Base-by-base conservation (phyloP, 2,113 vertebrate genomes). In the Mastomys coucha region DNA sequence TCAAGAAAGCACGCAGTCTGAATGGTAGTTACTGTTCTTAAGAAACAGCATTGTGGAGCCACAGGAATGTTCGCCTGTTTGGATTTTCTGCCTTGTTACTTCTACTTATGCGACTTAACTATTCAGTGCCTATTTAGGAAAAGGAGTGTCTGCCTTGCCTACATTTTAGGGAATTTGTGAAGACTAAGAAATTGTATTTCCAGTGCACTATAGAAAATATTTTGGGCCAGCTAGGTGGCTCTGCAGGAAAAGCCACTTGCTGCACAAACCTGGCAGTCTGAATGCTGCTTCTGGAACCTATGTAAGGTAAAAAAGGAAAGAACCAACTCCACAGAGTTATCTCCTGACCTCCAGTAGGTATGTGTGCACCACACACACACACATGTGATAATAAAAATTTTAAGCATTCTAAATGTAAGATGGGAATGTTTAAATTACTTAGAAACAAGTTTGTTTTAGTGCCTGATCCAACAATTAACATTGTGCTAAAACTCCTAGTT, bases 351-450 rank as follows among this genome's bases (percentile, higher is more conserved):
- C 82, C 9, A 33, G 26, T 45, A 42, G 39, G 58, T 26, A 1
- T 85, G 58, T 24, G 26, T 85, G 58, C 14, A n/a, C 39, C 36
- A 5, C 42, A 9, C 17, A 28, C 26, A 36, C 77, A 49, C 26
- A 53, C 78, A n/a, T 13, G n/a, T 28, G 26, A 65, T 65, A 65
- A 31, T 85, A 33, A 86, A 45, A 65, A 78, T 28, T 42, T 63
- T 42, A 69, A 65, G 6, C 45, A 63, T n/a, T 87, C 86, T 39
- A 95, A 70, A 85, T 80, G 1, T 81, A 67, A 78, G 42, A 78
- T 67, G 31, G 58, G 26, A 80, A 67, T 92, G 63, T 91, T 36
- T 95, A 94, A 72, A 58, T 95, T 85, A 95, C 58, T 92, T 96
- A 58, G 49, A 75, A 92, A 89, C 16, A 91, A 7, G 28, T 58